phyloP scores from a whole-genome alignment of 2,797 vertebrate species.

The Glossophaga mutica region DNA sequence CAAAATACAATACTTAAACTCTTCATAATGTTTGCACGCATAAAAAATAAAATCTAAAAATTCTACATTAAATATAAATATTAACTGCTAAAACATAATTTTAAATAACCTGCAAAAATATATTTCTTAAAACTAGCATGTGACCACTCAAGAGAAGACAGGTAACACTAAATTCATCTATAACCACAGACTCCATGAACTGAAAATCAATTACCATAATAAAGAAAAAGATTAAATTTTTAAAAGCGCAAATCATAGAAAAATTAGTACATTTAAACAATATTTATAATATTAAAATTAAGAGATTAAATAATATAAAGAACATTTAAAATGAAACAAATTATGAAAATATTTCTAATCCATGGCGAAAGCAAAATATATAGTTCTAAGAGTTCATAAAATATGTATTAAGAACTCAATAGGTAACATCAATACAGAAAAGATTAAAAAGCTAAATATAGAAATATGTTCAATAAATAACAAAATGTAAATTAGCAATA shows the following conservation, averaged over 20 bases:
- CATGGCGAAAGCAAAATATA: background rate
- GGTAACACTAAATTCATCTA: background rate
- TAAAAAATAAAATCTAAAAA: background rate
- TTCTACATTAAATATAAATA: background rate
- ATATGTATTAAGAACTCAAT: background rate
- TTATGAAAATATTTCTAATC: background rate
- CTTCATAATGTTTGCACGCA: background rate
- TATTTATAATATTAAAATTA: background rate
- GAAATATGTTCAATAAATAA: slow-evolving; percentile 4
- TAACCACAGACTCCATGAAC: background rate
- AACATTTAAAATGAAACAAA: background rate
- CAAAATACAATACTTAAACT: background rate
- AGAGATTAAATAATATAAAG: background rate
- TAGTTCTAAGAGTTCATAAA: background rate
- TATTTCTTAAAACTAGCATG: background rate
- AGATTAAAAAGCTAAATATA: background rate
- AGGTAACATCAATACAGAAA: background rate
- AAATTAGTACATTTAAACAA: background rate
- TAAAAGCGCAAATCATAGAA: background rate
- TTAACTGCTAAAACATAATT: background rate
- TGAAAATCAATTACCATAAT: background rate
- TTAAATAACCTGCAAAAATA: slow-evolving; percentile 12
- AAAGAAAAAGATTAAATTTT: slow-evolving; percentile 2
- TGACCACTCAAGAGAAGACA: background rate
- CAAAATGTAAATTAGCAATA: background rate